Evolutionary conservation across 1,140 invertebrate genomes (phyloP), one percentile per base, ranked within the genome.

Genomic region (Telenomus remus): DNA sequence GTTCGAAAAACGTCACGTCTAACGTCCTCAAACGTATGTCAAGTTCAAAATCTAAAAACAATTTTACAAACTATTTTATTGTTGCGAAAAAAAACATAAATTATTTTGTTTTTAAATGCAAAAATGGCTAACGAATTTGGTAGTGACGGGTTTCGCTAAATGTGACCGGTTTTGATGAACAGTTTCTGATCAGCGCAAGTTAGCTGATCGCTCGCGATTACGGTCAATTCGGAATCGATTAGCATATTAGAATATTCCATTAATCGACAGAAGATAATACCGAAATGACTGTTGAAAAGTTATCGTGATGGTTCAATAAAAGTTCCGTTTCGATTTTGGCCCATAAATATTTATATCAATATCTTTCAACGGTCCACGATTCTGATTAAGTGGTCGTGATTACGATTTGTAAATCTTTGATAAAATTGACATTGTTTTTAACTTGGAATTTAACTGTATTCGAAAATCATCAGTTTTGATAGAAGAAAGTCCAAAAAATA

Each of bases 91-190:
- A n/a, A n/a, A n/a, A n/a, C n/a, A n/a, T n/a, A n/a, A n/a, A n/a
- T n/a, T n/a, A n/a, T n/a, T n/a, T n/a, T n/a, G n/a, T n/a, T n/a
- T n/a, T n/a, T n/a, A n/a, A n/a, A n/a, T n/a, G n/a, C n/a, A n/a
- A n/a, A n/a, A n/a, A n/a, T n/a, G n/a, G n/a, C n/a, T n/a, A 57
- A 63, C 72, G 72, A 69, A 76, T 76, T 76, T 69, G 70, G 70
- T 66, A 66, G 59, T 61, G 65, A 69, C 64, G 60, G 54, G 72
- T 69, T 76, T 76, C 59, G 60, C 35, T 64, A 53, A 76, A 69
- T 76, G 46, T 76, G 72, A 76, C 72, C 72, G 72, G 72, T 76
- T 76, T 65, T 60, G 72, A 76, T 69, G 69, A 76, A 65, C 64
- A 44, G 27, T 53, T 53, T 69, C 72, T 64, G 72, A 63, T 42